phyloP scores from a whole-genome alignment of 2,113 vertebrate genomes.

The Rhinopomastus cyanomelas region DNA sequence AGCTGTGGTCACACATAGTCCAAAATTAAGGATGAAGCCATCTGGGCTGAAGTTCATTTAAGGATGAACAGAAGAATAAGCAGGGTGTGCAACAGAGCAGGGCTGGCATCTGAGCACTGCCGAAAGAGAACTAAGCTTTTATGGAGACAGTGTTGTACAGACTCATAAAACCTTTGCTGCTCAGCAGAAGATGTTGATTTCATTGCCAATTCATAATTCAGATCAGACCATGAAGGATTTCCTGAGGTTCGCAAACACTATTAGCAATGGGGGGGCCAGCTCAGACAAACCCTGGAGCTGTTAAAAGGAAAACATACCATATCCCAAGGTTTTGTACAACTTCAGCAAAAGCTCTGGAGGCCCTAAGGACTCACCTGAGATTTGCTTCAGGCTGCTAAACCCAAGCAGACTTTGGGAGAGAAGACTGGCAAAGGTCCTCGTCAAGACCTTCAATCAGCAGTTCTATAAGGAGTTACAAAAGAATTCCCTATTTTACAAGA shows the following conservation, averaged over 20 bases:
- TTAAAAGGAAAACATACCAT: not conserved
- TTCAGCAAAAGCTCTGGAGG: not conserved
- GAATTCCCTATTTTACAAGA: not conserved
- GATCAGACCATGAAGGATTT: constrained; percentile 1
- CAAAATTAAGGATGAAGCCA: not conserved
- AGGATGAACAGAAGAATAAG: not conserved
- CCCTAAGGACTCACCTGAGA: not conserved
- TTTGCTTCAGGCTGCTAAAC: not conserved
- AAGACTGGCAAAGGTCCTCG: not conserved
- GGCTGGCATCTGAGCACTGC: not conserved
- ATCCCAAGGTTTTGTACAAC: not conserved
- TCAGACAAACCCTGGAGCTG: not conserved
- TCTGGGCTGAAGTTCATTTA: not conserved
- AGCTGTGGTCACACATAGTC: not conserved
- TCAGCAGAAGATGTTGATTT: constrained; percentile 12
- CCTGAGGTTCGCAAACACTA: not conserved
- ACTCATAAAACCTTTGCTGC: not conserved
- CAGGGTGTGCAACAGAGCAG: not conserved
- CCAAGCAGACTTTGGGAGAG: not conserved
- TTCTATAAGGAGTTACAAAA: not conserved
- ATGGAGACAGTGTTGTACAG: not conserved
- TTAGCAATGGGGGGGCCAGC: not conserved
- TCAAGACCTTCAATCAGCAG: not conserved
- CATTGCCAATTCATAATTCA: constrained; percentile 33
- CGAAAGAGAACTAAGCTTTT: constrained; percentile 10